Conservation (phyloP, 2,113 vertebrate species). For the Kryptolebias marmoratus region DNA sequence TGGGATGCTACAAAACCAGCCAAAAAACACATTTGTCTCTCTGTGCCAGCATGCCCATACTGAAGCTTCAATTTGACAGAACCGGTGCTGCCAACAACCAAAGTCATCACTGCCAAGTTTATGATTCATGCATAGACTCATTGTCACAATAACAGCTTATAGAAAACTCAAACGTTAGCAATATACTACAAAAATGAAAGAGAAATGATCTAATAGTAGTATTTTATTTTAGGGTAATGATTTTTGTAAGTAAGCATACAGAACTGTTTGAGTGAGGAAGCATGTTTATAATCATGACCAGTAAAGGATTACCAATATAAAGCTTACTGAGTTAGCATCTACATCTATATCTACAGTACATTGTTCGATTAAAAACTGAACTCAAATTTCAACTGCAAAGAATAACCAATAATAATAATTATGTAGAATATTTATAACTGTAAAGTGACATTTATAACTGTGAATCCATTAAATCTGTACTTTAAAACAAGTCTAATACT, state of each 20-base stretch:
- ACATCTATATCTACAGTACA: too few relatives aligned
- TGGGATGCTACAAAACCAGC: constrained; percentile 41
- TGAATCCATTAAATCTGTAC: not conserved
- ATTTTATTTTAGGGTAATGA: not conserved
- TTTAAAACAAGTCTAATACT: not conserved
- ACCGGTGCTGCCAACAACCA: constrained; percentile 51
- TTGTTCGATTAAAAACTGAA: too few relatives aligned
- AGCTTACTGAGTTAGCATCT: too few relatives aligned
- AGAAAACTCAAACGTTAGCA: constrained; percentile 1
- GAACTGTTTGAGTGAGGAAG: too few relatives aligned
- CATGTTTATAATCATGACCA: too few relatives aligned
- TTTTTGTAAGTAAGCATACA: not conserved
- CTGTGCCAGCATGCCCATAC: constrained; percentile 38
- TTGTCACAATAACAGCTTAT: constrained; percentile 10
- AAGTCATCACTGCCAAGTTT: constrained; percentile 49
- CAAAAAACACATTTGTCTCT: constrained; percentile 50
- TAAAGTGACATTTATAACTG: too few relatives aligned
- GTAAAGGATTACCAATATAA: too few relatives aligned
- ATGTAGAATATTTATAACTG: too few relatives aligned
- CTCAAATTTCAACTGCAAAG: too few relatives aligned
- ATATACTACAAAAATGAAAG: not conserved
- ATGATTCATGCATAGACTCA: constrained; percentile 51
- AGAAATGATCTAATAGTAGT: too few relatives aligned
- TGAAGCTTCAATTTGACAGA: constrained; percentile 50
- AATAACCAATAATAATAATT: too few relatives aligned